A percentile compares a stretch with the other conserved stretches of the same genome.
Conservation (phyloP, 2,888 invertebrate species). For the Spilosoma lubricipeda region DNA sequence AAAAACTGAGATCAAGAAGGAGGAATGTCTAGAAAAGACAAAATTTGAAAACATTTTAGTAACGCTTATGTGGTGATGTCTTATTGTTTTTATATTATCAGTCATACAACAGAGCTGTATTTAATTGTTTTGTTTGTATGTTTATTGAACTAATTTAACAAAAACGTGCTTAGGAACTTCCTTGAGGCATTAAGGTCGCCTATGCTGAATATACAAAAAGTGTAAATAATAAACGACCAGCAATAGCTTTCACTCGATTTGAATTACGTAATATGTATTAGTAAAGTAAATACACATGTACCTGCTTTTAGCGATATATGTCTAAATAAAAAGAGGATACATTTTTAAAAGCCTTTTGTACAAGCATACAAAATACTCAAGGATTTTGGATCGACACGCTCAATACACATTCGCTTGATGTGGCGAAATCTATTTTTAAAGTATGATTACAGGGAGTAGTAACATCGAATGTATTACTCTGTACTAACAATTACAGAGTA, state of each 20-base stretch:
- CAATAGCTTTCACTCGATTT: neutral
- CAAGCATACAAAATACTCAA: neutral
- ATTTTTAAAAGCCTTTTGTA: neutral
- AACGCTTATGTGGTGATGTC: neutral
- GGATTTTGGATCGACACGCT: neutral
- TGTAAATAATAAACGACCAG: neutral
- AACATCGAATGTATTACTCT: no score
- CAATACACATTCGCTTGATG: neutral
- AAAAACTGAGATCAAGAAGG: neutral
- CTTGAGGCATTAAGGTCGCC: neutral
- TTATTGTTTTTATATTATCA: neutral
- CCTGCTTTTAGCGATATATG: neutral
- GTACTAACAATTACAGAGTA: neutral
- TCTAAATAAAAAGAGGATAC: neutral
- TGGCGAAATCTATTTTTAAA: slow-evolving; percentile 10
- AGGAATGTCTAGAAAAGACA: neutral
- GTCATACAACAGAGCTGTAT: no score
- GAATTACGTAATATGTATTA: neutral
- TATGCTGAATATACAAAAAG: neutral
- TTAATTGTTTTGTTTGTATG: neutral
- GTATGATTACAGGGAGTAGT: neutral
- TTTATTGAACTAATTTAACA: neutral
- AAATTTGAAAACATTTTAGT: neutral
- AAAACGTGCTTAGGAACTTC: neutral
- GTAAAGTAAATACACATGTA: neutral